Evolutionary conservation across 2,797 vertebrate genomes (phyloP).

Genomic region (Heteromormyrus szaboi): DNA sequence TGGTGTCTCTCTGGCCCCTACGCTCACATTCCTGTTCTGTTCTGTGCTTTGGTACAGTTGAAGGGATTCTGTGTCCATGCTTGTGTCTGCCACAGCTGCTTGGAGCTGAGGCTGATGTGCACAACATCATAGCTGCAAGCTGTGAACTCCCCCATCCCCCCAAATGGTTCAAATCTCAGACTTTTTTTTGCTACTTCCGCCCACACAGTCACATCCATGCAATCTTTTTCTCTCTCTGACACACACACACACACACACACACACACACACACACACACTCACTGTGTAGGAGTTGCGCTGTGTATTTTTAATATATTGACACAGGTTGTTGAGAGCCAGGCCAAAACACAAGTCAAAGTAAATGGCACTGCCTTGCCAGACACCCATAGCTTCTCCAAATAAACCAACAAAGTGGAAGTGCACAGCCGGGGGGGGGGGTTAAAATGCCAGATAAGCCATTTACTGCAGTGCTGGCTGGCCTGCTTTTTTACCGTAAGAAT

Average conservation of each 20-base stretch:
- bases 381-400: not conserved
- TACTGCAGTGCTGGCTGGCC: not conserved
- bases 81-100: slow-evolving; percentile 10
- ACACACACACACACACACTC: not conserved
- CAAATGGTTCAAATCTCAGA: not conserved
- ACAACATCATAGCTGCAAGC: slow-evolving; percentile 1
- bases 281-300: not conserved
- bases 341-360: slow-evolving; percentile 1
- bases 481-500: slow-evolving; percentile 18
- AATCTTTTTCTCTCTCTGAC: not conserved
- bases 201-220: not conserved
- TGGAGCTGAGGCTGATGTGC: not conserved
- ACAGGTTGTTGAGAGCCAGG: not conserved
- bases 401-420: slow-evolving; percentile 13
- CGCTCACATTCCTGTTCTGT: not conserved
- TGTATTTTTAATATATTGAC: not conserved
- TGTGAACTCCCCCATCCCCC: not conserved
- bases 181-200: not conserved
- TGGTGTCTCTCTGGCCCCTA: not conserved
- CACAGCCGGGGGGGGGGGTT: not conserved
- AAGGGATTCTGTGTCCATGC: not conserved
- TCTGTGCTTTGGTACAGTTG: not conserved
- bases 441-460: slow-evolving; percentile 1
- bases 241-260: not conserved
- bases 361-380: not conserved